Base-by-base conservation (phyloP, 2,888 invertebrate species). In the Omphaloscelis lunosa region DNA sequence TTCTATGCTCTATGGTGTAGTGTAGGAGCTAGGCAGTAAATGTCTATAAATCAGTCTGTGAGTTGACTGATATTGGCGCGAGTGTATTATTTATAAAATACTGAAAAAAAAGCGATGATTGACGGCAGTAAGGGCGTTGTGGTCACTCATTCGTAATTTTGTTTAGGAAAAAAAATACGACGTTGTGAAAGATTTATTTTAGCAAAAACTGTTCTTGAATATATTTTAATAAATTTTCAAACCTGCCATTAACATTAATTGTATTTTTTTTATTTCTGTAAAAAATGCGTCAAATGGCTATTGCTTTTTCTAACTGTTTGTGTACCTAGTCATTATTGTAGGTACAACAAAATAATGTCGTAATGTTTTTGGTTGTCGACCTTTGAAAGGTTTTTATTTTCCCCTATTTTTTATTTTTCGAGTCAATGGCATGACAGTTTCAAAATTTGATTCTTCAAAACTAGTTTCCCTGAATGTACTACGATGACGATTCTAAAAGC, bases 1-100 rank as follows among this genome's bases (percentile, higher is more conserved):
- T 78, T 73, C 62, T 80, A 65, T 74, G 59, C 72, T 77, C 65
- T 77, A 80, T 78, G 66, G 72, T 58, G 39, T 88, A 87, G 88
- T 80, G 39, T 65, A 74, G 71, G 89, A 88, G 88, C 66, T 67
- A 48, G 68, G 53, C 9, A 20, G 6, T 61, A 51, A 73, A n/a
- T 17, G 51, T 12, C 23, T 17, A 82, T 85, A 82, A 82, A 77
- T 85, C 72, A 67, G 39, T 71, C 66, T 56, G 20, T 4, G 9
- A n/a, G 45, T 80, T 65, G 65, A 65, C 63, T 67, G 41, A 48
- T 59, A 67, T 71, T 34, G 39, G 20, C 20, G n/a, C 4, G n/a
- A 53, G 51, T 23, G 29, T 51, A 29, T 66, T 70, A 71, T 63
- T 71, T 78, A 59, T 66, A 56, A 9, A 41, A 12, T 61, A 20